These are phyloP conservation scores for Bilobella aurantiaca DNA, from an alignment of 1,140 invertebrate genomes.

Conservation along the genomic window DNA sequence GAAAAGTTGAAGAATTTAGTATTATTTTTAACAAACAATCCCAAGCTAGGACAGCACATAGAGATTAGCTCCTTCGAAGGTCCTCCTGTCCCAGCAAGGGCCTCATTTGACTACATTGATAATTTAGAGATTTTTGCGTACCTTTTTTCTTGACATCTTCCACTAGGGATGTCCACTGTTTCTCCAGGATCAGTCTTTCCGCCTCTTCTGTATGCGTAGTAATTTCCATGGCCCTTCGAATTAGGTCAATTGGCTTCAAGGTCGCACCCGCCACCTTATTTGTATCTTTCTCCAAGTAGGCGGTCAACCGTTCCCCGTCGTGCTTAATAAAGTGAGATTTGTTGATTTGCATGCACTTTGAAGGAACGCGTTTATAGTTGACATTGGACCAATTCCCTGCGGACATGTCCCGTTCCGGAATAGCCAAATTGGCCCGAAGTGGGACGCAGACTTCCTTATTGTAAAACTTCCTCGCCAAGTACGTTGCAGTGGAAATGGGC, in stretches of 20 bases:
- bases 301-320: conserved; percentile 19
- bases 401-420: conserved; percentile 28
- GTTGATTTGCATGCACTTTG: conserved; percentile 30
- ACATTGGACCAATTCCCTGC: conserved; percentile 18
- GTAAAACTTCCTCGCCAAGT: conserved; percentile 20
- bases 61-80: neutral
- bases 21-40: too few relatives aligned
- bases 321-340: conserved; percentile 22
- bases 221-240: conserved; percentile 4
- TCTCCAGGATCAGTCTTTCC: conserved; percentile 15
- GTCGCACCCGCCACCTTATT: conserved; percentile 27
- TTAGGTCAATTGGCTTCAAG: conserved; percentile 27
- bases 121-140: neutral
- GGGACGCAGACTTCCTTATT: conserved; percentile 27
- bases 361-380: conserved; percentile 26
- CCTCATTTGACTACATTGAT: too few relatives aligned
- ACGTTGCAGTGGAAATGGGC: conserved; percentile 6
- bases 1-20: too few relatives aligned
- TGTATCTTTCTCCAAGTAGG: conserved; percentile 10
- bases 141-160: conserved; percentile 25
- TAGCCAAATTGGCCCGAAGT: conserved; percentile 9
- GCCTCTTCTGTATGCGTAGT: neutral
- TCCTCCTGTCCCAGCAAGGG: too few relatives aligned
- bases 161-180: conserved; percentile 26
- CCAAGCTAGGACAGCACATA: neutral